Base-by-base conservation (phyloP, 2,113 vertebrate genomes). In the Peromyscus leucopus region DNA sequence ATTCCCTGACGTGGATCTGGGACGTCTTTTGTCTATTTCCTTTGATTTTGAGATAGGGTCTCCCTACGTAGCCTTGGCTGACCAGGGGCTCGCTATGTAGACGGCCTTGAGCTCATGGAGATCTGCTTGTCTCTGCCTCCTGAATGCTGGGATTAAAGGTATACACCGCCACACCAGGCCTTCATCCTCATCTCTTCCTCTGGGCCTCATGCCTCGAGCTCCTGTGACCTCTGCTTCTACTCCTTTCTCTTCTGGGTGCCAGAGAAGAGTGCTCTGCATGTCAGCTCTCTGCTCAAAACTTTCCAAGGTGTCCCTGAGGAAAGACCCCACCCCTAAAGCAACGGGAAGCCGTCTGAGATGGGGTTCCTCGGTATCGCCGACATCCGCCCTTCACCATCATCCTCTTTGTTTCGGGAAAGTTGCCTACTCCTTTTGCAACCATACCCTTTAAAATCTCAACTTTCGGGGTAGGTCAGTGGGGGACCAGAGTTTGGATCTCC, bases 321-420 rank as follows among this genome's bases (percentile, higher is more conserved):
- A 76, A 78, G 19, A 69, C 42, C 80, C 55, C 17, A 3, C 31
- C 22, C n/a, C 78, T 3, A 3, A 2, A 8, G 36, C 26, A 39
- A 42, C 2, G 17, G n/a, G 3, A 57, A 42, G 13, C 9, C 12
- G 16, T 22, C 8, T 3, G 11, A 5, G 55, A 16, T 17, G 55
- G 7, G 39, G 55, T 12, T 80, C 22, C 42, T 46, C 36, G 19
- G 42, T 5, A 16, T 24, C 31, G 26, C 33, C 48, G 36, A 72
- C 13, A 1, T 15, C 59, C 7, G 2, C 57, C 9, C 31, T 4
- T 11, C n/a, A 21, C 17, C 2, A 6, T 22, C 1, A 0, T 65
- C 79, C 19, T 42, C 85, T 12, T 75, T 82, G 39, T 69, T 75
- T 67, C 82, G 84, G 48, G 36, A 19, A 69, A 82, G 39, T 55